These are phyloP conservation scores for Psilanteris sp. DNA, from an alignment of 1,140 invertebrate species.

Conservation along the genomic window DNA sequence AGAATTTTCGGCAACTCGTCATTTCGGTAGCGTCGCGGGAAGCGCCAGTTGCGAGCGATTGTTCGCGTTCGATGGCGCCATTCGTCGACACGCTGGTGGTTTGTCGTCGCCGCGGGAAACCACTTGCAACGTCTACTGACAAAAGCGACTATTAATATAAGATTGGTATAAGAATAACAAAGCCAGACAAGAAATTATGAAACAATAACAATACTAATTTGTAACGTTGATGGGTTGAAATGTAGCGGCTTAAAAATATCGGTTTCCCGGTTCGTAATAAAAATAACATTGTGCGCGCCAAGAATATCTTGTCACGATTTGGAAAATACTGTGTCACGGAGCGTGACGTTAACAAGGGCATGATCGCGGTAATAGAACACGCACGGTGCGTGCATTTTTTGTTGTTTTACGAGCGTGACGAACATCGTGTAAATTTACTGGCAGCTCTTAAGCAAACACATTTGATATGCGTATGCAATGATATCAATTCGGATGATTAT, in stretches of 20 bases:
- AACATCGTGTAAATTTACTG: conserved; percentile 59
- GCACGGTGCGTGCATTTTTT: conserved; percentile 54
- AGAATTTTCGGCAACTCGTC: no score
- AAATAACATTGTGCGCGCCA: conserved; percentile 27
- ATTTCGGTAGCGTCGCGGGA: no score
- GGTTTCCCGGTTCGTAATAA: conserved; percentile 1
- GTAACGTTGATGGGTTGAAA: conserved; percentile 28
- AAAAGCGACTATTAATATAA: conserved; percentile 54
- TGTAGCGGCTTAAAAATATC: conserved; percentile 24
- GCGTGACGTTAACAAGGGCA: conserved; percentile 61
- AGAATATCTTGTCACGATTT: conserved; percentile 60
- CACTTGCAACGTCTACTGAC: conserved; percentile 39
- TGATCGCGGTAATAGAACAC: conserved; percentile 52
- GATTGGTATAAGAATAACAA: no score
- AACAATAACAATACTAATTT: conserved; percentile 35
- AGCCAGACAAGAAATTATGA: no score
- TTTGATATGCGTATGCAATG: conserved; percentile 68
- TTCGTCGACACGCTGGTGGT: no score
- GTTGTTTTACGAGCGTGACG: conserved; percentile 64
- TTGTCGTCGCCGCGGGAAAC: conserved; percentile 56
- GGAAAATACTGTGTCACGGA: conserved; percentile 55
- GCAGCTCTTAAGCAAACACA: conserved; percentile 66
- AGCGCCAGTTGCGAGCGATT: no score
- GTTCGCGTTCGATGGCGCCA: no score
- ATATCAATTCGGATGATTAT: conserved; percentile 75